These are phyloP conservation scores for Rhopalosiphum padi DNA, from an alignment of 1,140 invertebrate species.

Conservation along the genomic window DNA sequence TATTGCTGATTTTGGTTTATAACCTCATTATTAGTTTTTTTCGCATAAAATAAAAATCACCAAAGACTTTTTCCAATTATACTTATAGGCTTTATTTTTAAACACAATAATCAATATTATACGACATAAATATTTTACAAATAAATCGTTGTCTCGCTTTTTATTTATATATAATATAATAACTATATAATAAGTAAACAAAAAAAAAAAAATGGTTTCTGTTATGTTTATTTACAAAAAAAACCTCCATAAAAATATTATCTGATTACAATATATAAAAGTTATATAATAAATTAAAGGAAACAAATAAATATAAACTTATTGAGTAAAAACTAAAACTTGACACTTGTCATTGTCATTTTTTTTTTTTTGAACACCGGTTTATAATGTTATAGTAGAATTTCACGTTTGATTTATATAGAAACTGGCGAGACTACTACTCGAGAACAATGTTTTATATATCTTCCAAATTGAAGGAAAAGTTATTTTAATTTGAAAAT, in stretches of 20 bases:
- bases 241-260: constrained; percentile 41
- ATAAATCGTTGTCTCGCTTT: constrained; percentile 11
- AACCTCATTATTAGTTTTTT: not conserved
- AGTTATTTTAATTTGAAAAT: not conserved
- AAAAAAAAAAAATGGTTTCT: constrained; percentile 15
- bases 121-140: constrained; percentile 11
- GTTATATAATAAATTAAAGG: constrained; percentile 31
- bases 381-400: constrained; percentile 24
- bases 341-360: constrained; percentile 14
- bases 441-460: constrained; percentile 29
- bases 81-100: constrained; percentile 22
- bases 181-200: not conserved
- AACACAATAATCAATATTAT: constrained; percentile 31
- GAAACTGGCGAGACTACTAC: not conserved
- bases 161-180: not conserved
- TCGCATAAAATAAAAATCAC: not conserved
- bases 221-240: constrained; percentile 22
- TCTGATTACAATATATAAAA: constrained; percentile 40
- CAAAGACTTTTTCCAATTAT: not conserved
- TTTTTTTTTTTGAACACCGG: constrained; percentile 5
- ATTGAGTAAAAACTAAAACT: constrained; percentile 27
- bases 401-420: constrained; percentile 41
- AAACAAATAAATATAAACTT: constrained; percentile 35
- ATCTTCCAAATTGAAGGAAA: not conserved
- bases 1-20: not conserved